These are phyloP conservation scores for Andrena camellia DNA, from an alignment of 2,888 invertebrate genomes.

Conservation along the genomic window DNA sequence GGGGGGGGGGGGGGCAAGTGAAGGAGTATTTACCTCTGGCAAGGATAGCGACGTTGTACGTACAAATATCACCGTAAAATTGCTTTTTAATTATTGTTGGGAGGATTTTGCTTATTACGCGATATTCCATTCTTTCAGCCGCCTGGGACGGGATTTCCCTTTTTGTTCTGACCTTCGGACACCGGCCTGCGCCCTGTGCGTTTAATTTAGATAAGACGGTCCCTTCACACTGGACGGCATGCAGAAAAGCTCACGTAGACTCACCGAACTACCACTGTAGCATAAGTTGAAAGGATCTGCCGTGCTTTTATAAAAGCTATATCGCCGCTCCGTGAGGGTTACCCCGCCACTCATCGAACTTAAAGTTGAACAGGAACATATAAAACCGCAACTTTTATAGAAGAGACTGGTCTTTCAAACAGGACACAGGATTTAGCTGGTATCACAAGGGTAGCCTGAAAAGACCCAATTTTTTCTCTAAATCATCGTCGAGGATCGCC, in stretches of 20 bases:
- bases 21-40: constrained; percentile 58
- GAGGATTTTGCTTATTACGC: constrained; percentile 80
- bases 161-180: constrained; percentile 71
- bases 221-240: constrained; percentile 45
- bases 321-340: neutral
- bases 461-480: neutral
- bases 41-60: constrained; percentile 56
- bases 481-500: neutral
- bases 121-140: constrained; percentile 70
- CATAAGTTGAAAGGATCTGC: constrained; percentile 43
- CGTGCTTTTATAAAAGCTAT: neutral
- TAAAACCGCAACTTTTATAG: neutral
- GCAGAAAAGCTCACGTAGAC: constrained; percentile 51
- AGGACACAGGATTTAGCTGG: neutral
- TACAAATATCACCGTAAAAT: constrained; percentile 78
- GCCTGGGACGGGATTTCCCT: constrained; percentile 77
- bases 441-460: neutral
- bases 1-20: no score
- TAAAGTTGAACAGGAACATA: neutral
- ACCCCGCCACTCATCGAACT: no score
- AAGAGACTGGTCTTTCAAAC: neutral
- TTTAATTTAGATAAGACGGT: constrained; percentile 82
- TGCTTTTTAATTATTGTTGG: constrained; percentile 81
- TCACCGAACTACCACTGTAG: constrained; percentile 18
- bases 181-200: constrained; percentile 68